Base-by-base conservation (phyloP, 2,797 vertebrate genomes). In the Tenualosa thibaudeaui region DNA sequence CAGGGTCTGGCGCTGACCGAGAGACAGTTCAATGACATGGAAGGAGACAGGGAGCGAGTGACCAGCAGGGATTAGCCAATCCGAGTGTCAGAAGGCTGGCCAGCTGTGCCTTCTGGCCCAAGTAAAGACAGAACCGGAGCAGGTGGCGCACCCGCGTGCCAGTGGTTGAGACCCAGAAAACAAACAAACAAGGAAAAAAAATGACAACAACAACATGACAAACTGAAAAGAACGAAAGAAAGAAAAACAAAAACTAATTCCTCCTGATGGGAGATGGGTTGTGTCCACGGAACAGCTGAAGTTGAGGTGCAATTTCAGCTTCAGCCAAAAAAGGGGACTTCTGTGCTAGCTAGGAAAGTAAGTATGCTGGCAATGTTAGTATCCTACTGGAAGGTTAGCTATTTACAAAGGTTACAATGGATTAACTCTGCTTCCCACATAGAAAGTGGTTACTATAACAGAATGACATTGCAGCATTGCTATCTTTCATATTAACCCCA, bases 51-150 rank as follows among this genome's bases (percentile, higher is more conserved):
- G 65, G 26, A 17, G 31, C 15, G 71, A 46, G 22, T 94, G 95
- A 95, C 95, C 95, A 94, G 94, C 91, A 91, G 95, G 94, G 93
- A 95, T 93, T 94, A 93, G 92, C 94, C 95, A 94, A 95, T 93
- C 93, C 91, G 92, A 93, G 92, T 88, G 91, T 95, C 92, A 95
- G 94, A 95, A 95, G 94, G 94, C 92, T 90, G 85, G 94, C 95
- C 95, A 96, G 95, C 93, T 95, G 95, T 95, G 95, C 90, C 83
- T 91, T 94, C 94, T 94, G 95, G 94, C 93, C 89, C 83, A 84
- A 89, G 85, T 85, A 90, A 84, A 94, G 88, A 92, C 92, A 87
- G 89, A 83, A 89, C 86, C 54, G 62, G 93, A 93, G 94, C 95
- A 95, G 94, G 94, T 95, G 95, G 94, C 91, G 91, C 86, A 83